Evolutionary conservation across 1,140 invertebrate genomes (phyloP).

Genomic region (Bombus confusus): DNA sequence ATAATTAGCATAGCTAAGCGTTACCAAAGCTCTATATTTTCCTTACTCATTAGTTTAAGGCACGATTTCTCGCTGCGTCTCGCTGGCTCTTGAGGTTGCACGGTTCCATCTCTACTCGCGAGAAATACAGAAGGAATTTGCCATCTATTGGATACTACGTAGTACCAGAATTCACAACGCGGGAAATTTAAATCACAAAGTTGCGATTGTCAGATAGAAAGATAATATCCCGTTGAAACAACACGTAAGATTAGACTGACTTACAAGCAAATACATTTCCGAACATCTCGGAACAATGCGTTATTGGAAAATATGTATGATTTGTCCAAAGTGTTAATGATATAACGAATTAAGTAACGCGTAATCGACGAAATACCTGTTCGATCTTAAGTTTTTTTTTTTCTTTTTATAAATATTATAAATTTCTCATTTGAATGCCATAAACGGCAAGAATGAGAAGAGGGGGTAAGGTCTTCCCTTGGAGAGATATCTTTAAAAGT

Average conservation of each 20-base stretch:
- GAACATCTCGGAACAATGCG: no score
- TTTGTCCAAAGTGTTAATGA: background rate
- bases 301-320: background rate
- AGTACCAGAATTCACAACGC: background rate
- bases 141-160: slow-evolving; percentile 60
- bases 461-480: background rate
- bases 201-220: background rate
- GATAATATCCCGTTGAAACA: no score
- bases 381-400: no score
- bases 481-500: background rate
- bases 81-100: slow-evolving; percentile 1
- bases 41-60: slow-evolving; percentile 95
- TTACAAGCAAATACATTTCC: no score
- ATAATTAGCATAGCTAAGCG: slow-evolving; percentile 86
- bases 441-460: background rate
- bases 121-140: slow-evolving; percentile 38
- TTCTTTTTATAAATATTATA: background rate
- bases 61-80: slow-evolving; percentile 80
- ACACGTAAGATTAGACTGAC: background rate
- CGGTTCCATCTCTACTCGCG: background rate
- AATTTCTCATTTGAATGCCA: background rate
- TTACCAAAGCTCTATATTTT: slow-evolving; percentile 93
- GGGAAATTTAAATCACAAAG: background rate
- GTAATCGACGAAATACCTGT: background rate
- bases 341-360: background rate